phyloP scores from a whole-genome alignment of 2,113 vertebrate genomes.

The Lagopus muta region DNA sequence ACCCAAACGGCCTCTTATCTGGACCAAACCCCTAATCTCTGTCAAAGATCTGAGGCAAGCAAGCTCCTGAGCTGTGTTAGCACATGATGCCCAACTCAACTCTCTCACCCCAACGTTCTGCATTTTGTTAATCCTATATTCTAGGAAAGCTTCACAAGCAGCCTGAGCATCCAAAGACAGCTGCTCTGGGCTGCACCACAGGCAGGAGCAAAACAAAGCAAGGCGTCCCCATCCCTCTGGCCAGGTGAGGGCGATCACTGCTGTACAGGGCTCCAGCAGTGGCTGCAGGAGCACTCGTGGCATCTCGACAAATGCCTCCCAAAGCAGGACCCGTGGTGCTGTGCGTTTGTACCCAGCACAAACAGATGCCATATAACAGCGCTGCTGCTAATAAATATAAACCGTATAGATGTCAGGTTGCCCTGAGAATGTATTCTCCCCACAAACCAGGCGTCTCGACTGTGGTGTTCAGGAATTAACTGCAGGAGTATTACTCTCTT shows the following conservation, averaged over 20 bases:
- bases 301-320: not conserved
- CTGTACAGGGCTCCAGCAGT: fast-evolving
- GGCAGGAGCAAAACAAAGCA: not conserved
- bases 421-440: not conserved
- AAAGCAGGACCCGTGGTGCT: not conserved
- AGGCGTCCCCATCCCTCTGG: not conserved
- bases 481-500: slow-evolving; percentile 28
- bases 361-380: not conserved
- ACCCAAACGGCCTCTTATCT: not conserved
- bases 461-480: not conserved
- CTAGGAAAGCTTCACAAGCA: not conserved
- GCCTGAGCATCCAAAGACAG: not conserved
- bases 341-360: not conserved
- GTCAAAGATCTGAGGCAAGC: not conserved
- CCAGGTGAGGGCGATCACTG: fast-evolving
- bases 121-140: fast-evolving
- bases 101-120: fast-evolving
- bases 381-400: not conserved
- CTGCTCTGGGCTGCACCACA: not conserved
- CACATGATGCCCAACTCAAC: fast-evolving
- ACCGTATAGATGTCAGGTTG: not conserved
- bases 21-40: not conserved
- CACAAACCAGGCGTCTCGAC: not conserved
- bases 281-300: fast-evolving
- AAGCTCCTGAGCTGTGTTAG: fast-evolving